A percentile compares a stretch with the other conserved stretches of the same genome.
Evolutionary conservation across 1,140 invertebrate genomes (phyloP).

Genomic region (Thaumatotibia leucotreta): DNA sequence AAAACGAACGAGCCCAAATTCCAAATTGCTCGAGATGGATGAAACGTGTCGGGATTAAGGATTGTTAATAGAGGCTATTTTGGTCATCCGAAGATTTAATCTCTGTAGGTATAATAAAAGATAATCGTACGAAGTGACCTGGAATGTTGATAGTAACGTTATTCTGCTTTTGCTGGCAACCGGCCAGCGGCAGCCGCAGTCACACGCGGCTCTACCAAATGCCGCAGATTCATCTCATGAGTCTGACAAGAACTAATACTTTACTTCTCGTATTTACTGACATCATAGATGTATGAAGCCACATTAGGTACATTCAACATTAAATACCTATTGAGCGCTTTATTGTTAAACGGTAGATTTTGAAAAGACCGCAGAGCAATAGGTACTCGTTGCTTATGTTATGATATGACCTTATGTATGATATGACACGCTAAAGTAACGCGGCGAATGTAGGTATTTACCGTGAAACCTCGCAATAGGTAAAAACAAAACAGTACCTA

Average conservation of each 20-base stretch:
- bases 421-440: too few species aligned
- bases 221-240: background rate
- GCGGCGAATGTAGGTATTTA: too few species aligned
- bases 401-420: too few species aligned
- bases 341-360: too few species aligned
- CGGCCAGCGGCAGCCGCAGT: conserved; percentile 52
- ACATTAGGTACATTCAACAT: background rate
- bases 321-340: too few species aligned
- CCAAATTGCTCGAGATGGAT: background rate
- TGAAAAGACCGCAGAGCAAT: too few species aligned
- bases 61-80: conserved; percentile 7
- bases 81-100: conserved; percentile 11
- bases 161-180: conserved; percentile 53
- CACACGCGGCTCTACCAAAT: conserved; percentile 25
- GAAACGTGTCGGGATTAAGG: conserved; percentile 2
- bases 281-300: background rate
- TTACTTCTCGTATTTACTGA: background rate
- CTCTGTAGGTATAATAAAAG: conserved; percentile 37
- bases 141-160: conserved; percentile 68
- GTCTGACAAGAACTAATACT: background rate
- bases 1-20: background rate
- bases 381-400: too few species aligned
- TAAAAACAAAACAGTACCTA: too few species aligned
- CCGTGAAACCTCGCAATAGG: too few species aligned
- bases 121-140: conserved; percentile 61